Conservation (phyloP, 2,888 invertebrate species). For the Myathropa florea region DNA sequence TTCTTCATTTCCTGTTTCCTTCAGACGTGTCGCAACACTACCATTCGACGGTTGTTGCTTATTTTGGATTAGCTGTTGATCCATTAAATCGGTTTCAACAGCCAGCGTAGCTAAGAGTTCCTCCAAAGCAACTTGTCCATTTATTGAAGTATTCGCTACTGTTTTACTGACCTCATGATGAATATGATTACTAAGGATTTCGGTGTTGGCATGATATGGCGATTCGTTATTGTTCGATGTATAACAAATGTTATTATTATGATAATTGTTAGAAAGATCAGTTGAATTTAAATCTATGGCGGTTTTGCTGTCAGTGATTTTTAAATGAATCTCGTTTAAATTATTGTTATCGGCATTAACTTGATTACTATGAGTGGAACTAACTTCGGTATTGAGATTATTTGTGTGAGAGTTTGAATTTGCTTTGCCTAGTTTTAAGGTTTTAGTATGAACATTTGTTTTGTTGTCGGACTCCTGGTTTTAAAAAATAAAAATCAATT, state of each 20-base stretch:
- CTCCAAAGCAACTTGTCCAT: slow-evolving; percentile 72
- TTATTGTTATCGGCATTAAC: slow-evolving; percentile 45
- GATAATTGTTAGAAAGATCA: slow-evolving; percentile 65
- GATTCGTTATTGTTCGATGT: slow-evolving; percentile 43
- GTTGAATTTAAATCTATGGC: slow-evolving; percentile 57
- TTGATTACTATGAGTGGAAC: slow-evolving; percentile 45
- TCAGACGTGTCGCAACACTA: not conserved
- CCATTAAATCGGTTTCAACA: slow-evolving; percentile 71
- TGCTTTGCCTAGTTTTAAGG: slow-evolving; percentile 47
- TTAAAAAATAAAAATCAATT: slow-evolving; percentile 52
- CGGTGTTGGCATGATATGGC: slow-evolving; percentile 49
- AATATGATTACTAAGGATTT: slow-evolving; percentile 35
- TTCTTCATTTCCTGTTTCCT: slow-evolving; percentile 17
- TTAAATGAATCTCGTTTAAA: slow-evolving; percentile 45
- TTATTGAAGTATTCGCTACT: slow-evolving; percentile 46
- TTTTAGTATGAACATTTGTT: slow-evolving; percentile 63
- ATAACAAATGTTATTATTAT: slow-evolving; percentile 61
- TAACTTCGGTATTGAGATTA: slow-evolving; percentile 60
- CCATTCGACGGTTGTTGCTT: slow-evolving; percentile 23
- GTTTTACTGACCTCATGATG: slow-evolving; percentile 49
- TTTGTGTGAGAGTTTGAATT: slow-evolving; percentile 42
- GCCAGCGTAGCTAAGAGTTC: slow-evolving; percentile 72
- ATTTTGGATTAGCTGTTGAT: slow-evolving; percentile 64
- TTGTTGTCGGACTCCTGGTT: slow-evolving; percentile 72
- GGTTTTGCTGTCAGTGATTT: slow-evolving; percentile 54